phyloP scores from a whole-genome alignment of 2,797 vertebrate genomes.

The Girardinus metallicus region DNA sequence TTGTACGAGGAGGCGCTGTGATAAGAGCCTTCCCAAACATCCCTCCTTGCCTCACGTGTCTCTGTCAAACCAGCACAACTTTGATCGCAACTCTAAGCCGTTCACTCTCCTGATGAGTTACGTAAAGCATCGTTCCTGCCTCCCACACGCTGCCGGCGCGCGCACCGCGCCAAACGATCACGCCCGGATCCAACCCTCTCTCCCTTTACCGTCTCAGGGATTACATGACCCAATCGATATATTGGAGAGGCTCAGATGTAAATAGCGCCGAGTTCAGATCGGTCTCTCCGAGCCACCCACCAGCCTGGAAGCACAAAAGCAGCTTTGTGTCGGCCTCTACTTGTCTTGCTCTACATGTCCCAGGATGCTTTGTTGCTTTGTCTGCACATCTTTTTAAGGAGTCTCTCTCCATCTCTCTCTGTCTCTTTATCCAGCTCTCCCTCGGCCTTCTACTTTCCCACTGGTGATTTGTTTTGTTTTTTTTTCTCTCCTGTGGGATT shows the following conservation, averaged over 20 bases:
- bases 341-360: conserved; percentile 80
- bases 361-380: conserved; percentile 78
- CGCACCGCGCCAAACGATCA: conserved; percentile 49
- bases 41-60: conserved; percentile 36
- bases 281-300: conserved; percentile 72
- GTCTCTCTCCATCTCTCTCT: conserved; percentile 61
- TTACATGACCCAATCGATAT: conserved; percentile 76
- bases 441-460: conserved; percentile 68
- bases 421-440: conserved; percentile 52
- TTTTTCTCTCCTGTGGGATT: conserved; percentile 76
- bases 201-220: conserved; percentile 58
- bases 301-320: conserved; percentile 72
- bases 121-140: conserved; percentile 50
- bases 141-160: conserved; percentile 59
- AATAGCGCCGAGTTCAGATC: conserved; percentile 65
- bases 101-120: conserved; percentile 40
- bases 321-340: conserved; percentile 74
- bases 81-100: conserved; percentile 42
- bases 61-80: conserved; percentile 43
- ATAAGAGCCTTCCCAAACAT: conserved; percentile 56
- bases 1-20: conserved; percentile 56
- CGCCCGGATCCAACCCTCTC: conserved; percentile 47
- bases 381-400: conserved; percentile 74
- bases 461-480: conserved; percentile 71
- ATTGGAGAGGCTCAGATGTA: conserved; percentile 65